A percentile compares a stretch with the other conserved stretches of the same genome.
phyloP scores from a whole-genome alignment of 2,888 invertebrate species.

The Flexamia atlantica region DNA sequence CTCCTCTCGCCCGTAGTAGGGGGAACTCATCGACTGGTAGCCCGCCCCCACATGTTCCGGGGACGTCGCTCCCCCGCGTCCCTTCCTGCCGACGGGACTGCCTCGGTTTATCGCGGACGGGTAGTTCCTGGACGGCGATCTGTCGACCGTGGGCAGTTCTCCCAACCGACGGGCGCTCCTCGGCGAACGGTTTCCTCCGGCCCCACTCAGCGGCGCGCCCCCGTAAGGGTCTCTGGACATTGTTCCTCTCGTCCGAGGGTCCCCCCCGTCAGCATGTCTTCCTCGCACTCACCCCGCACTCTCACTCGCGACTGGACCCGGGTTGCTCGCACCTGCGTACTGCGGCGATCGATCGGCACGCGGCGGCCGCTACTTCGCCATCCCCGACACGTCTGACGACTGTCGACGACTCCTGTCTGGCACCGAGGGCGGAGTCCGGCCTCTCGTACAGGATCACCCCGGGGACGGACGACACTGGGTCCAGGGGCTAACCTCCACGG shows the following conservation, averaged over 20 bases:
- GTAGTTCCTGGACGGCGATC: conserved; percentile 91
- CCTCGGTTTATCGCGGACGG: conserved; percentile 79
- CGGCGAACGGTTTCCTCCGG: conserved; percentile 82
- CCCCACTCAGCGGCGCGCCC: conserved; percentile 76
- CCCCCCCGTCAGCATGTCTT: conserved; percentile 62
- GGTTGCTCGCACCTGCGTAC: conserved; percentile 62
- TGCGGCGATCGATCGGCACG: conserved; percentile 56
- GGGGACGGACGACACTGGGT: conserved; percentile 30
- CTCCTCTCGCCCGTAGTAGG: conserved; percentile 80
- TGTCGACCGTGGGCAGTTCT: conserved; percentile 92
- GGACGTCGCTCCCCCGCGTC: conserved; percentile 79
- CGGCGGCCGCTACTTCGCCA: not conserved
- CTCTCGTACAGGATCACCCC: conserved; percentile 36
- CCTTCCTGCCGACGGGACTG: conserved; percentile 71
- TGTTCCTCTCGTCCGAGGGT: conserved; percentile 43
- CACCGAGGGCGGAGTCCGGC: not conserved
- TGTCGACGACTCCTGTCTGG: not conserved
- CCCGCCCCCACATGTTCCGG: conserved; percentile 75
- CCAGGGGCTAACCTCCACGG: conserved; percentile 15
- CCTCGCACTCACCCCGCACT: conserved; percentile 61
- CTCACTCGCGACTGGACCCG: conserved; percentile 66
- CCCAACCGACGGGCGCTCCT: conserved; percentile 81
- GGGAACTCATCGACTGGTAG: conserved; percentile 72
- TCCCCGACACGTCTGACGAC: not conserved
- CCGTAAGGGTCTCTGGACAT: conserved; percentile 75